phyloP scores from a whole-genome alignment of 2,797 vertebrate species.

The Centroberyx gerrardi region DNA sequence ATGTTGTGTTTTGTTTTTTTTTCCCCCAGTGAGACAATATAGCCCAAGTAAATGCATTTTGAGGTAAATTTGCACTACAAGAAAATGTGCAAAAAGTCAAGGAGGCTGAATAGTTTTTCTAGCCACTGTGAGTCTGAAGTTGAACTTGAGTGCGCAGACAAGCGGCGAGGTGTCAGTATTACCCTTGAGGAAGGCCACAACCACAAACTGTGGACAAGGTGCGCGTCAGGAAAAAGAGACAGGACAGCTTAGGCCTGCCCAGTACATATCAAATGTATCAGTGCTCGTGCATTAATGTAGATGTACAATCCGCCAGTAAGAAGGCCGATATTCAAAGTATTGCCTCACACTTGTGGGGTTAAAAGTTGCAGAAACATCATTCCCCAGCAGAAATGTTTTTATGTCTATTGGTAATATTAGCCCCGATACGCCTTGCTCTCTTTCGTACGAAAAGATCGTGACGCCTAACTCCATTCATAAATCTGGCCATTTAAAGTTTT shows the following conservation, averaged over 20 bases:
- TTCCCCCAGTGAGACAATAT: no score
- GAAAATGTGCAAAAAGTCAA: not conserved
- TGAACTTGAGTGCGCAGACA: slow-evolving; percentile 61
- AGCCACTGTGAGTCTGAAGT: slow-evolving; percentile 33
- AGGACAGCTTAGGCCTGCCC: slow-evolving; percentile 57
- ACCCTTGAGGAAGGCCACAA: slow-evolving; percentile 68
- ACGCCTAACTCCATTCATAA: slow-evolving; percentile 26
- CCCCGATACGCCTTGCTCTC: not conserved
- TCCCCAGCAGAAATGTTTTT: not conserved
- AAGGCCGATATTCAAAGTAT: not conserved
- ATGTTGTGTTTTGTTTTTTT: no score
- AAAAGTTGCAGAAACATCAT: not conserved
- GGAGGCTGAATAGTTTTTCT: not conserved
- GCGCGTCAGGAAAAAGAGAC: slow-evolving; percentile 43
- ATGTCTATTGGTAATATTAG: not conserved
- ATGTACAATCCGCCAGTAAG: not conserved
- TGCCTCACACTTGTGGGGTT: not conserved
- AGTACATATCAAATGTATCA: not conserved
- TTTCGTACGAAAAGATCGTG: not conserved
- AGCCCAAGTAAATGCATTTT: no score
- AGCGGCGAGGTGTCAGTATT: slow-evolving; percentile 60
- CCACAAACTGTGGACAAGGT: slow-evolving; percentile 48
- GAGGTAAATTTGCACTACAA: not conserved
- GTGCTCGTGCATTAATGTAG: not conserved
- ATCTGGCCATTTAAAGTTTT: slow-evolving; percentile 7